Conservation (phyloP, 2,888 invertebrate species). For the Notodonta ziczac region DNA sequence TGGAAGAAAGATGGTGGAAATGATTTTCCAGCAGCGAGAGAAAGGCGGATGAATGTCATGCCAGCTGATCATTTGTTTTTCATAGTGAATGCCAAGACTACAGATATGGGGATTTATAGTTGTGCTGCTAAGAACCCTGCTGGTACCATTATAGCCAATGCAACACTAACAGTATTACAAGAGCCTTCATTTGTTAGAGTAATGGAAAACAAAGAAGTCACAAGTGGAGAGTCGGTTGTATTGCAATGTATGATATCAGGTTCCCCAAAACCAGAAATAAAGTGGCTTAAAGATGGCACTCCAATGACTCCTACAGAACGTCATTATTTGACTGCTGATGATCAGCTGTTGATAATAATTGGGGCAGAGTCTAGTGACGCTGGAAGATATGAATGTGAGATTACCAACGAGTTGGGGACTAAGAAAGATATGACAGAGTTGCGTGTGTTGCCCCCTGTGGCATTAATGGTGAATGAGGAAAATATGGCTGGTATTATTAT, state of each 20-base stretch:
- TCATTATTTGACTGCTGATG: constrained; percentile 94
- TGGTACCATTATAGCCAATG: constrained; percentile 94
- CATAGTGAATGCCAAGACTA: constrained; percentile 94
- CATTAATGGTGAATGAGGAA: constrained; percentile 86
- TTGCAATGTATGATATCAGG: constrained; percentile 95
- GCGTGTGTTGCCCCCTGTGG: constrained; percentile 86
- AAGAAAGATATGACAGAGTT: constrained; percentile 89
- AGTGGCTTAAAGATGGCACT: constrained; percentile 94
- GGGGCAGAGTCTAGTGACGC: constrained; percentile 91
- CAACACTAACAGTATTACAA: constrained; percentile 93
- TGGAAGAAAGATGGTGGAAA: constrained; percentile 97
- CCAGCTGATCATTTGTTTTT: constrained; percentile 96
- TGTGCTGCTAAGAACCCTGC: constrained; percentile 97
- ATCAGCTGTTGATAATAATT: constrained; percentile 94
- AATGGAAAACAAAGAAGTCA: constrained; percentile 93
- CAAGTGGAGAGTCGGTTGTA: constrained; percentile 93
- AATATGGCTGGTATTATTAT: constrained; percentile 94
- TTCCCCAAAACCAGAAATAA: constrained; percentile 91
- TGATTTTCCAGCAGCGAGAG: constrained; percentile 97
- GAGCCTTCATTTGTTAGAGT: constrained; percentile 94
- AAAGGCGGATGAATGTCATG: constrained; percentile 96
- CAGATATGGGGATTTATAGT: constrained; percentile 96
- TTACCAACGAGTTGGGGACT: constrained; percentile 93
- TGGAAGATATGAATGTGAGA: constrained; percentile 95
- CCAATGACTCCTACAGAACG: constrained; percentile 90